Evolutionary conservation across 2,113 vertebrate genomes (phyloP).

Genomic region (Siphamia tubifer): DNA sequence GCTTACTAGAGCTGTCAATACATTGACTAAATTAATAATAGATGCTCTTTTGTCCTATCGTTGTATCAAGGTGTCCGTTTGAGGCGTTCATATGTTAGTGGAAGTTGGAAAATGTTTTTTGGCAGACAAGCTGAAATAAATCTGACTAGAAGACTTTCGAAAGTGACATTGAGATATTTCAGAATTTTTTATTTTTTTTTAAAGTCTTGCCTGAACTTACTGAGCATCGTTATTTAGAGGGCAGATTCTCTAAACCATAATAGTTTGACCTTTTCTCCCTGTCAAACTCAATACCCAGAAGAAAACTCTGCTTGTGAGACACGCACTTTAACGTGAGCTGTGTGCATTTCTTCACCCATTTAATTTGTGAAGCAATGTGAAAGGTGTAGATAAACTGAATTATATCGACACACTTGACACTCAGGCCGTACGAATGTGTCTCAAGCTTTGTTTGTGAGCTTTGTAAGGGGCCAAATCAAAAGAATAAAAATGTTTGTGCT

Average conservation of each 20-base stretch:
- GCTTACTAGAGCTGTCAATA: conserved; percentile 44
- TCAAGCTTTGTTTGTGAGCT: conserved; percentile 46
- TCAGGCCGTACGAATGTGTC: conserved; percentile 22
- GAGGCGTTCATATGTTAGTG: not conserved
- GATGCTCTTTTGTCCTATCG: conserved; percentile 32
- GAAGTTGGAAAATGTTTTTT: not conserved
- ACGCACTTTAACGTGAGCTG: too few species aligned
- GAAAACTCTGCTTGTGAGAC: not conserved
- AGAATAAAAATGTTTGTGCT: too few species aligned
- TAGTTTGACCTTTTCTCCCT: not conserved
- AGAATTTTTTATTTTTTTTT: not conserved
- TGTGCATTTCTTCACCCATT: not conserved
- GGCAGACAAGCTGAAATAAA: not conserved
- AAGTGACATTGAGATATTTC: not conserved
- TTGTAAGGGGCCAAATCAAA: not conserved
- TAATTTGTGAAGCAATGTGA: conserved; percentile 18
- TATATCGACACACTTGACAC: conserved; percentile 33
- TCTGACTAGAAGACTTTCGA: not conserved
- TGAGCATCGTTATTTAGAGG: not conserved
- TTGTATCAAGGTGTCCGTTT: not conserved
- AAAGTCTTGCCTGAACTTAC: not conserved
- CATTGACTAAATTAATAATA: conserved; percentile 58
- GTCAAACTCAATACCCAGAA: not conserved
- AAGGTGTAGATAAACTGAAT: conserved; percentile 10
- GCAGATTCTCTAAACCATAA: not conserved